phyloP scores from a whole-genome alignment of 2,113 vertebrate genomes.

The Silurus asotus region DNA sequence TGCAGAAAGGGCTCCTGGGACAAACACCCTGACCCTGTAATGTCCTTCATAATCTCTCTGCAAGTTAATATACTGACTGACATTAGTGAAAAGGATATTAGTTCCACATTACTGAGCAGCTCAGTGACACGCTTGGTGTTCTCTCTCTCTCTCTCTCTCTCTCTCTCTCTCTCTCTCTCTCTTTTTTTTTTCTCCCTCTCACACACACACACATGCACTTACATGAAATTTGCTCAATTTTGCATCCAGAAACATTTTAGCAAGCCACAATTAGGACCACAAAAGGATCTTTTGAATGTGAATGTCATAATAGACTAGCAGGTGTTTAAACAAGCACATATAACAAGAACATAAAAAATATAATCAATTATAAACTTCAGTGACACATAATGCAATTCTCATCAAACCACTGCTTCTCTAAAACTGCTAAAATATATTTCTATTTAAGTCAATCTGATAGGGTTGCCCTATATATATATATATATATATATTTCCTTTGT shows the following conservation, averaged over 20 bases:
- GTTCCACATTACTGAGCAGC: conserved; percentile 43
- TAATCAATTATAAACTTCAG: not conserved
- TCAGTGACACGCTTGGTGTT: conserved; percentile 31
- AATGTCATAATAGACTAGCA: not conserved
- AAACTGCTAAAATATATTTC: not conserved
- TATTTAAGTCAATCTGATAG: too few species aligned
- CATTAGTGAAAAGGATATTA: conserved; percentile 49
- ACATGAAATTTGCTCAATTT: not conserved
- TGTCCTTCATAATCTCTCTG: conserved; percentile 60
- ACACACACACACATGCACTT: not conserved
- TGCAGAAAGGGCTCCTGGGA: conserved; percentile 61
- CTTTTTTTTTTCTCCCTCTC: too few species aligned
- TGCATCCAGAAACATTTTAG: not conserved
- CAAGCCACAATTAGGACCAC: not conserved
- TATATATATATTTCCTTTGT: too few species aligned
- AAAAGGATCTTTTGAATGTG: not conserved
- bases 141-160: not conserved
- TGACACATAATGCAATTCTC: not conserved
- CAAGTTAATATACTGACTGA: conserved; percentile 63
- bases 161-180: not conserved
- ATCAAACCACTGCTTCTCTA: not conserved
- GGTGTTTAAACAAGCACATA: not conserved
- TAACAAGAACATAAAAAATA: not conserved
- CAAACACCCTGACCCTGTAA: conserved; percentile 57
- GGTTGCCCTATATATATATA: too few species aligned